phyloP scores from a whole-genome alignment of 2,888 invertebrate genomes.

The Chrysomela aeneicollis region DNA sequence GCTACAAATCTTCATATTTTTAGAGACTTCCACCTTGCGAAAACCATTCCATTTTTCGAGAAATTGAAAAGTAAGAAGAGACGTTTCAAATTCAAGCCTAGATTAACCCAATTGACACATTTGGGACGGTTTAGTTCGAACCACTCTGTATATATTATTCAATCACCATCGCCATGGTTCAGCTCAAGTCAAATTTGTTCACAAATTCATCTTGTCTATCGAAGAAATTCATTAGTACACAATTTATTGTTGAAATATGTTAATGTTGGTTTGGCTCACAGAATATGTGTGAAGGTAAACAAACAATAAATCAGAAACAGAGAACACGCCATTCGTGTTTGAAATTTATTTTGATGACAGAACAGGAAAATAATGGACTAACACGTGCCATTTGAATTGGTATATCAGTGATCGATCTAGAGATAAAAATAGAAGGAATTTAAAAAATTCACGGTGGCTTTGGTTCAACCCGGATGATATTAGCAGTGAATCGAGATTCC shows the following conservation, averaged over 20 bases:
- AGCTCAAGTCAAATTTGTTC: not conserved
- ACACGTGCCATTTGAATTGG: not conserved
- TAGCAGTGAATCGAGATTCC: not conserved
- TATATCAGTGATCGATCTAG: not conserved
- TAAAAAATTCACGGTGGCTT: not conserved
- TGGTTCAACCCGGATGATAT: not conserved
- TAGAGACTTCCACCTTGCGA: too few relatives aligned
- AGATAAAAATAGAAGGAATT: constrained; percentile 1
- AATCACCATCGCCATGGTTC: not conserved
- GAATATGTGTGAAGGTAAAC: constrained; percentile 16
- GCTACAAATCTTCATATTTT: too few relatives aligned
- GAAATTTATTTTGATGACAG: constrained; percentile 13
- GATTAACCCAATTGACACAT: too few relatives aligned
- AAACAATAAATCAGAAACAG: constrained; percentile 10
- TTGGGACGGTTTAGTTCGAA: too few relatives aligned
- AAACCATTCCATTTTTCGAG: too few relatives aligned
- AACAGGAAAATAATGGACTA: constrained; percentile 13
- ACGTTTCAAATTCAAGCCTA: too few relatives aligned
- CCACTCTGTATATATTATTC: not conserved
- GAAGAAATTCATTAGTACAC: constrained; percentile 13
- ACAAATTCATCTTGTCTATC: not conserved
- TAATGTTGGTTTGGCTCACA: not conserved
- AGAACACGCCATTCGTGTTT: not conserved
- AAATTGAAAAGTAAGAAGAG: too few relatives aligned
- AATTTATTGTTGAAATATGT: constrained; percentile 21